Percentiles rank a stretch among this genome's conserved stretches.
Conservation (phyloP, 2,797 vertebrate genomes). For the Periophthalmus magnuspinnatus region DNA sequence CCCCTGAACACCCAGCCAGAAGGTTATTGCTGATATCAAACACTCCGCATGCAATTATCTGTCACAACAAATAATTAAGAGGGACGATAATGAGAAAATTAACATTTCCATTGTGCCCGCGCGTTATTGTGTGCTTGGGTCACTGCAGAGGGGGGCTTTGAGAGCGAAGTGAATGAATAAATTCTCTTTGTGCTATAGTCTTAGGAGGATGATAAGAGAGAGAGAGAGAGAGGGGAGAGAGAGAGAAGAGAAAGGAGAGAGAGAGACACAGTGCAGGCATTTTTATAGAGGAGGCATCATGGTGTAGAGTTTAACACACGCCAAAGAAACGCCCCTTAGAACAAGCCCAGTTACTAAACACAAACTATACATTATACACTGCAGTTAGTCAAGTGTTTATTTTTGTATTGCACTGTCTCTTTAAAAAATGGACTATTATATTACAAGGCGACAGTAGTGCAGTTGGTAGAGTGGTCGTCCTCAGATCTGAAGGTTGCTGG, state of each 20-base stretch:
- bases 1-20: conserved; percentile 95
- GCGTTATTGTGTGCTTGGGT: conserved; percentile 70
- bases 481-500: no score
- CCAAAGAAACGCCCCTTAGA: conserved; percentile 6
- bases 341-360: not conserved
- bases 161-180: conserved; percentile 44
- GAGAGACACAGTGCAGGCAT: conserved; percentile 48
- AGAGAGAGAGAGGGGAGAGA: not conserved
- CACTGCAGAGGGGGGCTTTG: conserved; percentile 60
- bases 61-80: conserved; percentile 99
- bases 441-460: no score
- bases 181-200: conserved; percentile 51
- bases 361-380: no score
- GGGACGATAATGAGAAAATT: conserved; percentile 93
- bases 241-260: conserved; percentile 5
- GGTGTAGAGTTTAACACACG: not conserved
- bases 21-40: conserved; percentile 99
- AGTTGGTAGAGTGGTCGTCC: no score
- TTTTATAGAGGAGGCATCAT: conserved; percentile 15
- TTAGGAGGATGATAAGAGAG: conserved; percentile 51
- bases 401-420: no score
- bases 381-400: no score
- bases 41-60: conserved; percentile 95
- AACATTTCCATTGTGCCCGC: conserved; percentile 93
- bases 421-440: no score